Evolutionary conservation across 2,797 vertebrate species (phyloP).

Genomic region (Delichon dasypus): DNA sequence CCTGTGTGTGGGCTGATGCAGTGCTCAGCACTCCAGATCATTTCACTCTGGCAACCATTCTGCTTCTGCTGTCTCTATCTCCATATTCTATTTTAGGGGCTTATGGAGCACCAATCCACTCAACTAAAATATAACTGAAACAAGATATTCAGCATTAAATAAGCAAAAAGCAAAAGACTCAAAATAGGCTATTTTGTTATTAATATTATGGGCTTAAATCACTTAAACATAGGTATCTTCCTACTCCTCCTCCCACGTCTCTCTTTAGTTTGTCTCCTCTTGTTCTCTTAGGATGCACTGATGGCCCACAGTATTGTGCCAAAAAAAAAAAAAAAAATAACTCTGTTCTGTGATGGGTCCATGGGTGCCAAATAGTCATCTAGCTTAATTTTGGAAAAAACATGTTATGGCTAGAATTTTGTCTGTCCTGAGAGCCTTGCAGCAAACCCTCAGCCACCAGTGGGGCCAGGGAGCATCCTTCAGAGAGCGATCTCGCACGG

Average conservation of each 20-base stretch:
- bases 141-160: constrained; percentile 51
- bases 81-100: constrained; percentile 61
- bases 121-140: constrained; percentile 51
- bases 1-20: constrained; percentile 59
- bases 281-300: background rate
- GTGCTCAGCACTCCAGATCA: constrained; percentile 60
- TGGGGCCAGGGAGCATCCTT: background rate
- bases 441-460: background rate
- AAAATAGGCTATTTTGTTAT: constrained; percentile 49
- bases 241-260: constrained; percentile 28
- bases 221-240: constrained; percentile 33
- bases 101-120: constrained; percentile 45
- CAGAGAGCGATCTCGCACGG: fast-evolving
- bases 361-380: background rate
- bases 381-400: background rate
- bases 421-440: background rate
- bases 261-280: constrained; percentile 35
- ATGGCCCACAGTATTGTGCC: background rate
- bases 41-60: constrained; percentile 65
- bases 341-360: background rate
- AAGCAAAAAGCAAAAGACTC: constrained; percentile 28
- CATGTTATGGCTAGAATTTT: background rate
- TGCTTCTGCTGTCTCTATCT: constrained; percentile 60
- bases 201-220: constrained; percentile 35
- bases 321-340: background rate